These are phyloP conservation scores for Papilio aristodemus DNA, from an alignment of 1,140 invertebrate species.

Conservation along the genomic window DNA sequence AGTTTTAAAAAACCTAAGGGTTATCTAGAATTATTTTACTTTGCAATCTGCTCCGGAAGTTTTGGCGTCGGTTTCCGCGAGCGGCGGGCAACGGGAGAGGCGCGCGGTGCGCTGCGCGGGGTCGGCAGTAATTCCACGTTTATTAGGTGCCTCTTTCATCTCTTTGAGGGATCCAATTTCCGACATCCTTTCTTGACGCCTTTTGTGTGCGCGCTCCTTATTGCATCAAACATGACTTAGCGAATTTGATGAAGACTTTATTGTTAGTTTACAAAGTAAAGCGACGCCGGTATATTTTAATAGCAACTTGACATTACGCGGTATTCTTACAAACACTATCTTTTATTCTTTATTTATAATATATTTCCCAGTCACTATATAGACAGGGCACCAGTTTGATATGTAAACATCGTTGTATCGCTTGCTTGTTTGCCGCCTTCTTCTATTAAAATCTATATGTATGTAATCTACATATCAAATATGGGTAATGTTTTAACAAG, in stretches of 20 bases:
- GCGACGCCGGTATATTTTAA: not conserved
- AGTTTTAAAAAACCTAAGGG: not conserved
- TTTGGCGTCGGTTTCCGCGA: not conserved
- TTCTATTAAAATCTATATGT: too few relatives aligned
- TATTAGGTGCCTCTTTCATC: conserved; percentile 27
- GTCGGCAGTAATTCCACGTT: conserved; percentile 16
- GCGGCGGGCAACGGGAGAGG: not conserved
- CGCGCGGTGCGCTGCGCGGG: not conserved
- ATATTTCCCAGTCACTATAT: too few relatives aligned
- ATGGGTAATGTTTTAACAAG: too few relatives aligned
- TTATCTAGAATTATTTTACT: not conserved
- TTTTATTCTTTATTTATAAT: too few relatives aligned
- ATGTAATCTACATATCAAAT: too few relatives aligned
- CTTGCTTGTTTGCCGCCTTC: too few relatives aligned
- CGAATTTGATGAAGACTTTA: conserved; percentile 24
- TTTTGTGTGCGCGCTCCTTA: conserved; percentile 26
- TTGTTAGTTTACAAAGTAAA: conserved; percentile 25
- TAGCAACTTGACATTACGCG: not conserved
- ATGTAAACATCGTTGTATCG: too few relatives aligned
- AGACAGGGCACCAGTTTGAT: too few relatives aligned
- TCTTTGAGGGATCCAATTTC: conserved; percentile 26
- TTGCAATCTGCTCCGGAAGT: conserved; percentile 1
- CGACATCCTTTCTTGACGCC: conserved; percentile 20
- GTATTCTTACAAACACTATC: not conserved
- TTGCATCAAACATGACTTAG: conserved; percentile 25